Evolutionary conservation across 1,140 invertebrate species (phyloP).

Genomic region (Anagrus nilaparvatae): DNA sequence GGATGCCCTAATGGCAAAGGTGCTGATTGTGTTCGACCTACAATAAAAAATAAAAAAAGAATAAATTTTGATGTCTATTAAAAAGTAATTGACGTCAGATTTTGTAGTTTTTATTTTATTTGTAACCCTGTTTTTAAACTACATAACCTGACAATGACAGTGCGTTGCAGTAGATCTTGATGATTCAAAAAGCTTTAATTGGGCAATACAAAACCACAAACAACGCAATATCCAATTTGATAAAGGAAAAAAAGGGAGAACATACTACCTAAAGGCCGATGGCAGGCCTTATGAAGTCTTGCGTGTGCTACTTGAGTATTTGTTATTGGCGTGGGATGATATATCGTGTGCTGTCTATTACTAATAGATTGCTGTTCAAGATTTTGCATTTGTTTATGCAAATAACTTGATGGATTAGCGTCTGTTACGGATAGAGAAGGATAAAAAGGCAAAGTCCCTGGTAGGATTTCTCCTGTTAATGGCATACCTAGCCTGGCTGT

Average conservation of each 20-base stretch:
- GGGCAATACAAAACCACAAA: too few species aligned
- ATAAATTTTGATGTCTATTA: too few species aligned
- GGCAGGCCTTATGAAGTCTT: conserved; percentile 61
- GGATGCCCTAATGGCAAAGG: conserved; percentile 91
- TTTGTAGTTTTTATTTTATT: too few species aligned
- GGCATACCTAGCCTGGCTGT: conserved; percentile 63
- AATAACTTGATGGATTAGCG: conserved; percentile 39
- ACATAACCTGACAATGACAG: too few species aligned
- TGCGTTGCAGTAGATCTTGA: too few species aligned
- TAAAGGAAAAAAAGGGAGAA: conserved; percentile 31
- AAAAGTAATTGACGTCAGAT: too few species aligned
- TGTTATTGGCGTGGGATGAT: conserved; percentile 44
- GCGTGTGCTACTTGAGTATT: conserved; percentile 62
- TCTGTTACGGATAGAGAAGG: conserved; percentile 57
- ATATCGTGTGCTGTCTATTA: conserved; percentile 30
- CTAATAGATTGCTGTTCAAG: conserved; percentile 41
- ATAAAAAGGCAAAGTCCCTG: conserved; percentile 65
- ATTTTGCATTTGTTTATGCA: conserved; percentile 53
- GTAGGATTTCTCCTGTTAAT: conserved; percentile 60
- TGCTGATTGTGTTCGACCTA: conserved; percentile 77
- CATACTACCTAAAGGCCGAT: conserved; percentile 67
- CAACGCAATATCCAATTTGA: too few species aligned
- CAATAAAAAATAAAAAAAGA: background rate
- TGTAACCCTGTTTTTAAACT: too few species aligned
- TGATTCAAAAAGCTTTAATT: too few species aligned